A percentile compares a stretch with the other conserved stretches of the same genome.
phyloP scores from a whole-genome alignment of 1,140 invertebrate species.

The Cydia amplana region DNA sequence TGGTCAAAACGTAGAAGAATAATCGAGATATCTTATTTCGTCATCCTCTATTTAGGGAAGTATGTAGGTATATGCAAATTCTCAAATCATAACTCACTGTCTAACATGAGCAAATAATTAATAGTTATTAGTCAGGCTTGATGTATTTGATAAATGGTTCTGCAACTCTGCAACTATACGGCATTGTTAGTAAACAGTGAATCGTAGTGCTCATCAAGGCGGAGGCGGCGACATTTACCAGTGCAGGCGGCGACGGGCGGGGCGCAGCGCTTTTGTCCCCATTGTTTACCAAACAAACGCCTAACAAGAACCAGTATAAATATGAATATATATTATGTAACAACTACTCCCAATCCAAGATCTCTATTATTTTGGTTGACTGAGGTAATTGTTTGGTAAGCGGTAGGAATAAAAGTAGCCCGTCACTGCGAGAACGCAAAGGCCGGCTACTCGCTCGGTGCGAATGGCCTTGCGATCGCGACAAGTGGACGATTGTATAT shows the following conservation, averaged over 20 bases:
- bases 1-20: no score
- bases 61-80: not conserved
- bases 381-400: not conserved
- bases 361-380: not conserved
- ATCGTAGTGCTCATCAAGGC: constrained; percentile 29
- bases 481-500: constrained; percentile 31
- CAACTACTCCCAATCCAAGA: not conserved
- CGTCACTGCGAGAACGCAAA: constrained; percentile 22
- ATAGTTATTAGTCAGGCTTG: not conserved
- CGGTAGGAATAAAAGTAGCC: not conserved
- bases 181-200: constrained; percentile 45
- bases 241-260: not conserved
- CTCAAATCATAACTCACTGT: not conserved
- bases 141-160: constrained; percentile 3
- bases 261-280: not conserved
- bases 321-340: not conserved
- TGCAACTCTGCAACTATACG: not conserved
- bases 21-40: not conserved
- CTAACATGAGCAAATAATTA: constrained; percentile 10
- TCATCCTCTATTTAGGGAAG: no score
- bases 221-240: constrained; percentile 42
- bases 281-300: not conserved
- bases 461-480: constrained; percentile 27
- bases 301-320: constrained; percentile 1
- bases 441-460: constrained; percentile 13